Evolutionary conservation across 2,113 vertebrate species (phyloP).

Genomic region (Haplochromis vanheusdeni): DNA sequence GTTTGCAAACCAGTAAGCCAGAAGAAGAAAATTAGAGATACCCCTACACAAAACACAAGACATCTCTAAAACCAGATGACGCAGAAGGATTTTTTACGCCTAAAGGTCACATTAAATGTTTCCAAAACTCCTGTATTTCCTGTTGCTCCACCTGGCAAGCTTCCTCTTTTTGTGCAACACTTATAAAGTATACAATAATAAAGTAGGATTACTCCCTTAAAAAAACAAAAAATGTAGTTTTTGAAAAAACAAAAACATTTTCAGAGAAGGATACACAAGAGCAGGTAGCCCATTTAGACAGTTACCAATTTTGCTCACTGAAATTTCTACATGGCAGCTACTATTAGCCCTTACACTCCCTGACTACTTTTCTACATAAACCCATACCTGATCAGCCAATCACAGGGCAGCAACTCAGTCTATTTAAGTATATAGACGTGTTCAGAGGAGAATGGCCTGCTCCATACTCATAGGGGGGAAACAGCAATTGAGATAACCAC

Average conservation of each 20-base stretch:
- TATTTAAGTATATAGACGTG: not conserved
- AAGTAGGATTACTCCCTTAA: not conserved
- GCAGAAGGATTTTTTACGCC: not conserved
- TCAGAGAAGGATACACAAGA: not conserved
- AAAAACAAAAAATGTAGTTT: not conserved
- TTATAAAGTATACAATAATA: not conserved
- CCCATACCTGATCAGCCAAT: not conserved
- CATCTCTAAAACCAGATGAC: not conserved
- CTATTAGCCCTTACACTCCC: not conserved
- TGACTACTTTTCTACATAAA: not conserved
- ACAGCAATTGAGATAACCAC: not conserved
- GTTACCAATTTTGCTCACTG: not conserved
- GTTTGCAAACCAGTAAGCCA: not conserved
- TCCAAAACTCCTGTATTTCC: not conserved
- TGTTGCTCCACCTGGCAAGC: not conserved
- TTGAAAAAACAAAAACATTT: not conserved
- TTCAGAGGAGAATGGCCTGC: not conserved
- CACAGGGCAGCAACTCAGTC: not conserved
- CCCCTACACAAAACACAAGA: not conserved
- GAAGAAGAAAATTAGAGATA: not conserved
- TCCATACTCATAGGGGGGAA: not conserved
- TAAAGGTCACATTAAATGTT: not conserved
- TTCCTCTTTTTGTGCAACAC: not conserved
- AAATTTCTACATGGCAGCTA: not conserved
- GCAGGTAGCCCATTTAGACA: not conserved